Conservation (phyloP, 2,888 invertebrate species). For the Nesidiocoris tenuis region DNA sequence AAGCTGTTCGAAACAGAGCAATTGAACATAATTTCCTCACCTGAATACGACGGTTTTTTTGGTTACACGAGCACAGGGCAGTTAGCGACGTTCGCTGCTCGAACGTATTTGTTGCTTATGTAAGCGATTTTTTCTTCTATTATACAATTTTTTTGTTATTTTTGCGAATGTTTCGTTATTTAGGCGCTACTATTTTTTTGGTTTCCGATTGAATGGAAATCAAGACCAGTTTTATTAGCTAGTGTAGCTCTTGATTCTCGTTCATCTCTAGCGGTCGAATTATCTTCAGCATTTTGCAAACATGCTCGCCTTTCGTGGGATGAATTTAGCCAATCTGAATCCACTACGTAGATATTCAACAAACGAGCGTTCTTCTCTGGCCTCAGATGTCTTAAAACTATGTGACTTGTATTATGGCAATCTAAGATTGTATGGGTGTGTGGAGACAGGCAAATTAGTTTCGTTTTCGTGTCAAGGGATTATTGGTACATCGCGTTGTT, state of each 20-base stretch:
- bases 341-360: too few relatives aligned
- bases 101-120: background rate
- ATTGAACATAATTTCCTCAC: too few relatives aligned
- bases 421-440: conserved; percentile 1
- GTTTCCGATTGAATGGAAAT: background rate
- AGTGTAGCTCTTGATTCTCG: background rate
- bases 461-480: conserved; percentile 4
- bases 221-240: background rate
- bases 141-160: background rate
- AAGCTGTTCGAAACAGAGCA: too few relatives aligned
- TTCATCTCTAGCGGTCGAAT: background rate
- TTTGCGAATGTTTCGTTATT: background rate
- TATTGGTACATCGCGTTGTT: background rate
- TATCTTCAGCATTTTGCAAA: background rate
- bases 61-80: too few relatives aligned
- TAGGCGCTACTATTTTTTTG: background rate
- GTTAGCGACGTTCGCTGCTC: background rate
- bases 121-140: background rate
- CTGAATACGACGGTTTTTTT: too few relatives aligned
- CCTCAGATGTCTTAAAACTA: background rate
- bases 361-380: background rate
- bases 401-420: conserved; percentile 13
- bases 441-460: background rate
- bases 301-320: background rate
- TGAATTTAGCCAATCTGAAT: too few relatives aligned